Base-by-base conservation (phyloP, 53 echinoderm and acorn worm species). In the Glandiceps talaboti region DNA sequence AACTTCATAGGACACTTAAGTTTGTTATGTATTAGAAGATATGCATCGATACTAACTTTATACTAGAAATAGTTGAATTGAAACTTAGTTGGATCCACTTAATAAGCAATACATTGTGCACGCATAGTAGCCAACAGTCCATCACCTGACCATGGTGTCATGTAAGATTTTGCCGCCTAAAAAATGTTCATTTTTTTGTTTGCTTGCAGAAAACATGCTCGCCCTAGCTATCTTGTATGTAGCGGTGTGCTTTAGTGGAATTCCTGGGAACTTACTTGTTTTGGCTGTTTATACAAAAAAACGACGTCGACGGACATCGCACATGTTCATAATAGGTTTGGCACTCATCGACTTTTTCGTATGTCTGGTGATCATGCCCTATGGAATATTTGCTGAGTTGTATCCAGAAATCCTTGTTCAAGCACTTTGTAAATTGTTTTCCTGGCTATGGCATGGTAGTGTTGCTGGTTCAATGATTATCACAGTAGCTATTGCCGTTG, bases 271-370 rank as follows among this genome's bases (percentile, higher is more conserved):
- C 75, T 29, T 31, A 1, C 73, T 84, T 30, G 79, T 79, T 30
- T 74, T 84, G 26, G 31, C 33, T 25, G 80, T 84, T 0, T 84
- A 84, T 33, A 27, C 74, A 10, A 26, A 75, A 32, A 84, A 84
- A 79, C 73, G 32, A n/a, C 73, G 26, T 29, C 78, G 74, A 75
- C 79, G 33, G 74, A 74, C 84, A 0, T 32, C 84, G 26, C 84
- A 84, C 74, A 30, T 79, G 1, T 79, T 84, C 29, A 79, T 84
- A 74, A 79, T 84, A 14, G 84, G 79, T 1, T 74, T 84, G 74
- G 79, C 84, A 27, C 25, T 31, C 25, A 74, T 79, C 32, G 84
- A 84, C 84, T 25, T 79, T 0, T 28, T 25, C 29, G 79, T 79
- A 14, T 84, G 84, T 29, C 33, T 84, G 1, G 25, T 74, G 31